phyloP scores from a whole-genome alignment of 2,797 vertebrate genomes.

The Prionace glauca region DNA sequence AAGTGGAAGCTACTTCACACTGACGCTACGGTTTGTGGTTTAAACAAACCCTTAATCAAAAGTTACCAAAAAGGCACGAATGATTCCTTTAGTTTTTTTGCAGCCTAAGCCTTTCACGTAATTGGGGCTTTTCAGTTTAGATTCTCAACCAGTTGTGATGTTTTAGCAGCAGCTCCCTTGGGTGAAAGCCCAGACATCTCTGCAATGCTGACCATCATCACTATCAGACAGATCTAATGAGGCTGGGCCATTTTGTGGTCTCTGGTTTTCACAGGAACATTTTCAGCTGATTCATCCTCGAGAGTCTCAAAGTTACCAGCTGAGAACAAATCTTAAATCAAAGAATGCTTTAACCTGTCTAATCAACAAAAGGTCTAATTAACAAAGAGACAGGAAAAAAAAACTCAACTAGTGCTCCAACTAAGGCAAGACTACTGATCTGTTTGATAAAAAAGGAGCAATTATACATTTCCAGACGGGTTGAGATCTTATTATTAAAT shows the following conservation, averaged over 20 bases:
- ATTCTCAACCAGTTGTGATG: neutral
- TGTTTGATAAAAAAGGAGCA: neutral
- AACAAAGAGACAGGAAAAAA: neutral
- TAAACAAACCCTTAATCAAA: neutral
- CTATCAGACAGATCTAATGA: constrained; percentile 14
- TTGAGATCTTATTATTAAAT: neutral
- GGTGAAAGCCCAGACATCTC: constrained; percentile 2
- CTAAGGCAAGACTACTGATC: neutral
- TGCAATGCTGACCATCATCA: constrained; percentile 6
- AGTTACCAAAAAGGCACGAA: neutral
- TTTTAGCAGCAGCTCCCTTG: neutral
- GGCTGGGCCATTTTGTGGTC: constrained; percentile 17
- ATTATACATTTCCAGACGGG: neutral
- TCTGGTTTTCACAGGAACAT: neutral
- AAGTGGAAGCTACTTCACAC: neutral
- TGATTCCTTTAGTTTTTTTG: neutral
- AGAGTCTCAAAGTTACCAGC: neutral
- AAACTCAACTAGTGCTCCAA: neutral
- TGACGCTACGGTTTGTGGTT: neutral
- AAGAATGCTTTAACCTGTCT: constrained; percentile 26
- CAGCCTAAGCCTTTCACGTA: constrained; percentile 18
- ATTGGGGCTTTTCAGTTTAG: neutral
- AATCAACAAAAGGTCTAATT: constrained; percentile 11
- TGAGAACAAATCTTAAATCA: neutral
- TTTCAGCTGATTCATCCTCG: neutral